phyloP scores from a whole-genome alignment of 2,113 vertebrate species.

The Nestor notabilis region DNA sequence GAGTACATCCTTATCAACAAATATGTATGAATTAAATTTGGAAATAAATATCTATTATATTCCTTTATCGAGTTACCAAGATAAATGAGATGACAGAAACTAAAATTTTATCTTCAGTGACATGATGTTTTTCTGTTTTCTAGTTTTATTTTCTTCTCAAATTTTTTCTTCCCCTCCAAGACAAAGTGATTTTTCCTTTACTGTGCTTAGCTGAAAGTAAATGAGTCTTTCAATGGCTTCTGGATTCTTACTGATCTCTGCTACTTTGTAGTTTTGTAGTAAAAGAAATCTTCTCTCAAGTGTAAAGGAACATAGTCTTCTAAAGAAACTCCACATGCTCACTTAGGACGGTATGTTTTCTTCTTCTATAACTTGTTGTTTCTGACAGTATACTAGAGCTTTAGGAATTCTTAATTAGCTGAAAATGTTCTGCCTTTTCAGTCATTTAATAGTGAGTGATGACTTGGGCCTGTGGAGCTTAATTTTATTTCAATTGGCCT shows the following conservation, averaged over 20 bases:
- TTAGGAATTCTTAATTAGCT: neutral
- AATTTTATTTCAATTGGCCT: neutral
- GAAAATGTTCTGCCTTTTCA: neutral
- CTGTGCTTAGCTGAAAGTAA: conserved; percentile 16
- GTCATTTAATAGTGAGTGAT: neutral
- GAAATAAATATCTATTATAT: neutral
- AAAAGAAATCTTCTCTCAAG: neutral
- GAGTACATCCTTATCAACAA: neutral
- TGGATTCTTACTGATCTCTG: neutral
- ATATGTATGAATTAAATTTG: conserved; percentile 22
- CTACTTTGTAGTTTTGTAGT: conserved; percentile 1
- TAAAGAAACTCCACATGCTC: neutral
- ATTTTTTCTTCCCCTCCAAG: conserved; percentile 8
- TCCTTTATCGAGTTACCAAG: neutral
- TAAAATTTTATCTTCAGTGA: neutral
- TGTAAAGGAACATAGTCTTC: neutral
- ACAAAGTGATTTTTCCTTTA: neutral
- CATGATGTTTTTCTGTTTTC: conserved; percentile 6
- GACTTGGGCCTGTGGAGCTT: neutral
- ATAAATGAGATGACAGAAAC: conserved; percentile 31
- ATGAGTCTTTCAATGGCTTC: neutral
- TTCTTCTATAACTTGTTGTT: neutral
- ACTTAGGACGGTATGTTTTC: neutral
- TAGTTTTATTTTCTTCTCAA: neutral
- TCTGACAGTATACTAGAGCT: neutral